Conservation (phyloP, 2,797 vertebrate genomes). For the Gallinago solitaria region DNA sequence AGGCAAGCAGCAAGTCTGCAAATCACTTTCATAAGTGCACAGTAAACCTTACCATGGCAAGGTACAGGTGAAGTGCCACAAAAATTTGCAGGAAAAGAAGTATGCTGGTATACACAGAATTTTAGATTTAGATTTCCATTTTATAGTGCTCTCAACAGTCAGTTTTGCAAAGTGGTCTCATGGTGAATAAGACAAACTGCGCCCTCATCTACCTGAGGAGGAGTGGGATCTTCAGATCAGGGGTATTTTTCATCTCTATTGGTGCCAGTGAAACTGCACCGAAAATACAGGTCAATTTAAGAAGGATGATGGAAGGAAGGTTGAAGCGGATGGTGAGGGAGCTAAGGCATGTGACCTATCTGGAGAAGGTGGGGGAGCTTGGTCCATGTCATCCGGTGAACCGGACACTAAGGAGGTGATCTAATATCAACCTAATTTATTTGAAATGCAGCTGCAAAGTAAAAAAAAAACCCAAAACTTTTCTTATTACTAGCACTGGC, state of each 20-base stretch:
- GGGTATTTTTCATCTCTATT: not conserved
- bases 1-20: not conserved
- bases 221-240: not conserved
- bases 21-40: constrained; percentile 2
- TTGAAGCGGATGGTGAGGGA: not conserved
- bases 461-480: fast-evolving
- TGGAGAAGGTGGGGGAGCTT: fast-evolving
- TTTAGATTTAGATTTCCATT: not conserved
- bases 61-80: constrained; percentile 2
- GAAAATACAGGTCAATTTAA: not conserved
- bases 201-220: not conserved
- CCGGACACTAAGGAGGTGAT: not conserved
- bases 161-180: not conserved
- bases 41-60: constrained; percentile 27
- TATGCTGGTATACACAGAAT: not conserved
- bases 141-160: not conserved
- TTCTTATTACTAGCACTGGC: not conserved
- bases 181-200: not conserved
- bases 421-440: not conserved
- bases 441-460: not conserved
- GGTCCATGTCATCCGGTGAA: not conserved
- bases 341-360: not conserved
- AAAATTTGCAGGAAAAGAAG: not conserved
- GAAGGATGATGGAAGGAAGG: not conserved
- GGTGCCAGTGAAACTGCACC: not conserved